A percentile compares a stretch with the other conserved stretches of the same genome.
These are phyloP conservation scores for Carassius auratus DNA, from an alignment of 2,113 vertebrate species.

Conservation along the genomic window DNA sequence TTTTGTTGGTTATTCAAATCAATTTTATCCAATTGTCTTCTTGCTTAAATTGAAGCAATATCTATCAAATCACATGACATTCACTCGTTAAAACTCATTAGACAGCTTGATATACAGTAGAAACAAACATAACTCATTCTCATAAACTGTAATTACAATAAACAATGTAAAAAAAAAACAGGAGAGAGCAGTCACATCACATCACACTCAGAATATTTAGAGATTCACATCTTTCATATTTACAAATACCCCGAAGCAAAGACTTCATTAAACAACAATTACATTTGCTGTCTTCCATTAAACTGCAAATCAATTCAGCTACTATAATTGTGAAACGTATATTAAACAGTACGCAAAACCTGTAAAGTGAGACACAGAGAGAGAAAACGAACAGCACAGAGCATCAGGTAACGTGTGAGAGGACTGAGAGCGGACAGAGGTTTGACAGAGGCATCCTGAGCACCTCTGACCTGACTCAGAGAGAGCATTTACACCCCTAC, in stretches of 20 bases:
- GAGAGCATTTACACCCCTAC: conserved; percentile 74
- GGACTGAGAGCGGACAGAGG: not conserved
- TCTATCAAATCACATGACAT: not conserved
- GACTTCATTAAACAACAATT: not conserved
- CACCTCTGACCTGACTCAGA: no score
- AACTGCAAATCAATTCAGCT: not conserved
- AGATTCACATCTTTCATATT: not conserved
- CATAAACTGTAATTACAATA: conserved; percentile 15
- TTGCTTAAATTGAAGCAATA: not conserved
- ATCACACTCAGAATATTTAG: not conserved
- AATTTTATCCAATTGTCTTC: not conserved
- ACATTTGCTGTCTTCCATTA: not conserved
- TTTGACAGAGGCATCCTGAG: conserved; percentile 58
- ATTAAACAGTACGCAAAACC: not conserved
- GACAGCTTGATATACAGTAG: not conserved
- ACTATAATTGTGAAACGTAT: not conserved
- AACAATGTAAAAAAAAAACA: not conserved
- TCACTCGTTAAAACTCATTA: not conserved
- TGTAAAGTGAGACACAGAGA: not conserved
- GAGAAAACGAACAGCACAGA: not conserved
- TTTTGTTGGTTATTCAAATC: not conserved
- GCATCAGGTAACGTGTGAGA: not conserved
- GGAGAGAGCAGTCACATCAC: not conserved
- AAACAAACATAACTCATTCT: not conserved
- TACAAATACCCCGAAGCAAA: not conserved